These are phyloP conservation scores for Paralvinella palmiformis DNA, from an alignment of 1,140 invertebrate genomes.

Conservation along the genomic window DNA sequence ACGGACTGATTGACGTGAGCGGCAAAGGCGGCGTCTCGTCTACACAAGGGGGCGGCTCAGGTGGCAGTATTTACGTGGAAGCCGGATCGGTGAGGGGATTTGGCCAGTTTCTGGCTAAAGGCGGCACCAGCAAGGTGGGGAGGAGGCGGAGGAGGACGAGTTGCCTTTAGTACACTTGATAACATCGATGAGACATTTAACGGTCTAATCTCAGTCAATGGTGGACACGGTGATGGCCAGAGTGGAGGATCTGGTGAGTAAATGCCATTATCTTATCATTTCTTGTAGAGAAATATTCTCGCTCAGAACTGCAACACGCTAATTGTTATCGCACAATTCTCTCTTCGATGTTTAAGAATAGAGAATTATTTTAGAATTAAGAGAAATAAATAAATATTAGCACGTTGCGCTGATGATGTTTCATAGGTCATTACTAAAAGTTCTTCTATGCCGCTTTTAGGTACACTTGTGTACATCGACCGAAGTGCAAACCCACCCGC, in stretches of 20 bases:
- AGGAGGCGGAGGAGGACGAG: conserved; percentile 20
- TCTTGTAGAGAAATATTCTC: no score
- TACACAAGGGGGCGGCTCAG: not conserved
- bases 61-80: conserved; percentile 12
- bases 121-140: conserved; percentile 29
- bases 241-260: conserved; percentile 26
- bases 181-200: not conserved
- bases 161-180: not conserved
- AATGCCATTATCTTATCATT: not conserved
- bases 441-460: no score
- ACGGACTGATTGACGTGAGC: conserved; percentile 33
- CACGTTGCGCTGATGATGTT: no score
- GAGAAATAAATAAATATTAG: no score
- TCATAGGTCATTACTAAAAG: no score
- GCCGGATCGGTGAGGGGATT: not conserved
- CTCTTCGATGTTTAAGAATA: no score
- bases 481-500: no score
- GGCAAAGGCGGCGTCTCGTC: conserved; percentile 18
- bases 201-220: conserved; percentile 26
- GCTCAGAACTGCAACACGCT: no score
- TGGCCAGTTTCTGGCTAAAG: conserved; percentile 20
- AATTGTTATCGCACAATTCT: no score
- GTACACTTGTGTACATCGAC: no score
- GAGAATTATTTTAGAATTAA: no score
- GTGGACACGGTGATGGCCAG: conserved; percentile 16